Conservation (phyloP, 2,888 invertebrate genomes). For the Gymnosoma rotundatum region DNA sequence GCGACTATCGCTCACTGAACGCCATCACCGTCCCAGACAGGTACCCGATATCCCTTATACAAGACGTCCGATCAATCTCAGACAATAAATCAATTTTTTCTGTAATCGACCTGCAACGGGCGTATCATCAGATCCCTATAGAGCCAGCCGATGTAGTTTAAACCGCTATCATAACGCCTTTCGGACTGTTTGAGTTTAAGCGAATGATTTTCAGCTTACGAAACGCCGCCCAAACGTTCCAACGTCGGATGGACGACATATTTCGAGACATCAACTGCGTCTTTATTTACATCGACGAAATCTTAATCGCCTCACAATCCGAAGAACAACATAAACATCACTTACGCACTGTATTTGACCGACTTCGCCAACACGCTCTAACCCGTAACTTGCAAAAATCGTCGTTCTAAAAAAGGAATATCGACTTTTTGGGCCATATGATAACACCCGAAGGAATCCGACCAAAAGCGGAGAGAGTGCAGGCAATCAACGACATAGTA, state of each 20-base stretch:
- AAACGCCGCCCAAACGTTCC: too few species aligned
- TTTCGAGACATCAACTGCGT: constrained; percentile 69
- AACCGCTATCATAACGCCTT: constrained; percentile 57
- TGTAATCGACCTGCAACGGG: too few species aligned
- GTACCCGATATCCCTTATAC: too few species aligned
- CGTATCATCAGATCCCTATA: too few species aligned
- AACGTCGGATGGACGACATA: too few species aligned
- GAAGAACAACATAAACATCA: background rate
- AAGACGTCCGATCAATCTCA: too few species aligned
- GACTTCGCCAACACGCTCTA: too few species aligned
- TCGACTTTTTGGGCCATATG: constrained; percentile 52
- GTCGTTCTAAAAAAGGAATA: constrained; percentile 25
- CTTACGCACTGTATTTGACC: constrained; percentile 9
- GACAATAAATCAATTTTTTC: too few species aligned
- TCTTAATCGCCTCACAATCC: background rate
- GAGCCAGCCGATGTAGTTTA: too few species aligned
- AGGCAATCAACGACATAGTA: constrained; percentile 27
- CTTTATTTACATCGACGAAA: constrained; percentile 66
- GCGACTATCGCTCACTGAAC: too few species aligned
- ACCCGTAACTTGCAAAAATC: constrained; percentile 51
- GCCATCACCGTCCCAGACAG: too few species aligned
- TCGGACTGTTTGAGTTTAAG: constrained; percentile 71
- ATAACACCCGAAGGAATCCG: too few species aligned
- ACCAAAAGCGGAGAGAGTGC: constrained; percentile 53
- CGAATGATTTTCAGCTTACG: constrained; percentile 77